Percentiles rank a stretch among this genome's conserved stretches.
These are phyloP conservation scores for Sakesphorus luctuosus DNA, from an alignment of 2,113 vertebrate genomes.

Conservation along the genomic window DNA sequence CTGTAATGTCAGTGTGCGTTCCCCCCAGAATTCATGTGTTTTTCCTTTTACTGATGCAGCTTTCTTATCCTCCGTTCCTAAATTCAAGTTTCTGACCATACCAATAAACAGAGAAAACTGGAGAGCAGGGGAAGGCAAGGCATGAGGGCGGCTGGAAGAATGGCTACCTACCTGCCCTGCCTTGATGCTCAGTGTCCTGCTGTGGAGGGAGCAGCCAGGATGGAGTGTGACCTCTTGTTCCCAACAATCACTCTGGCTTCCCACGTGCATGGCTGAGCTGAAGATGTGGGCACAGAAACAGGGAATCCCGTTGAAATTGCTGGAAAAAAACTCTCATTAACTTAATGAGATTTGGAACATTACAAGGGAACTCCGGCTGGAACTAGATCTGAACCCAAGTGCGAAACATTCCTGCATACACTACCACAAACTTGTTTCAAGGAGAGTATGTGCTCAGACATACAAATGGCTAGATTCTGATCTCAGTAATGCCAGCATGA, in stretches of 20 bases:
- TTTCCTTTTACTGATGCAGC: neutral
- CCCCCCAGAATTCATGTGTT: neutral
- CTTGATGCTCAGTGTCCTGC: neutral
- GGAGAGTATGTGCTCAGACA: conserved; percentile 64
- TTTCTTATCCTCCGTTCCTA: neutral
- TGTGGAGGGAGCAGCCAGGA: neutral
- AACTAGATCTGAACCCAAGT: conserved; percentile 55
- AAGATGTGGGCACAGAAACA: conserved; percentile 42
- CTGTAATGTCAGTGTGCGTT: neutral
- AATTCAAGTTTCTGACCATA: neutral
- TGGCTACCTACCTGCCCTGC: neutral
- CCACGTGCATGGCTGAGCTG: neutral
- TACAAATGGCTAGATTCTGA: conserved; percentile 64
- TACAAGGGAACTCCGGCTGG: conserved; percentile 68
- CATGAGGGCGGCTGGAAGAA: neutral
- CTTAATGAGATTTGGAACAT: conserved; percentile 68
- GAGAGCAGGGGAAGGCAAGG: neutral
- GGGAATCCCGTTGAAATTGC: conserved; percentile 64
- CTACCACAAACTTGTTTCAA: conserved; percentile 49
- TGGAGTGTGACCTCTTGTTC: neutral
- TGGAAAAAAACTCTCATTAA: conserved; percentile 58
- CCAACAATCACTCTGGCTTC: neutral
- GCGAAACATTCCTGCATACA: conserved; percentile 49
- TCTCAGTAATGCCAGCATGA: neutral
- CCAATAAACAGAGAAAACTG: neutral